Conservation (phyloP, 2,797 vertebrate genomes). For the Sebastes itinus region DNA sequence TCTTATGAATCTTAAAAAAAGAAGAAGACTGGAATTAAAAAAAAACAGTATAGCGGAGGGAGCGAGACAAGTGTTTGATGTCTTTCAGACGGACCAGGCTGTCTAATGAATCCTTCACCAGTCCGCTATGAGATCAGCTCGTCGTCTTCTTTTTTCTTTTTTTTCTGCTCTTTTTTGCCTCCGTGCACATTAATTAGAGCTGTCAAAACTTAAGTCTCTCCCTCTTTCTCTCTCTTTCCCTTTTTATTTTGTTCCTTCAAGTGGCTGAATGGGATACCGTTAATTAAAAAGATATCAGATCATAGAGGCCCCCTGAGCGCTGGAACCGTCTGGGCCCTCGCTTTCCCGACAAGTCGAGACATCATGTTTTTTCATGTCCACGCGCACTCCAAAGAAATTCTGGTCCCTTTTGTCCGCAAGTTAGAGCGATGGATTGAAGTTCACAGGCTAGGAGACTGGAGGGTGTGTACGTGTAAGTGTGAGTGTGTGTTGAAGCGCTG, state of each 20-base stretch:
- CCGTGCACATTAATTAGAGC: slow-evolving; percentile 85
- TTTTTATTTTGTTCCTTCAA: slow-evolving; percentile 83
- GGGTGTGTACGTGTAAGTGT: slow-evolving; percentile 16
- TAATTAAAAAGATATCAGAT: slow-evolving; percentile 90
- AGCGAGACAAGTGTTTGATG: slow-evolving; percentile 78
- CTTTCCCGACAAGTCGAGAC: slow-evolving; percentile 67
- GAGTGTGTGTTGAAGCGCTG: slow-evolving; percentile 29
- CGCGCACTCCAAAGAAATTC: slow-evolving; percentile 61
- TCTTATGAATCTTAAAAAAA: slow-evolving; percentile 31
- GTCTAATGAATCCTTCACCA: slow-evolving; percentile 83
- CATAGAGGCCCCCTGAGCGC: slow-evolving; percentile 81
- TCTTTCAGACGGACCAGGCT: slow-evolving; percentile 74
- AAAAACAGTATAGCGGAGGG: slow-evolving; percentile 49
- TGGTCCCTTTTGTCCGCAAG: slow-evolving; percentile 81
- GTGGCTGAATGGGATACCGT: slow-evolving; percentile 85
- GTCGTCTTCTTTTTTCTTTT: slow-evolving; percentile 43
- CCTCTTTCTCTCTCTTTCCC: slow-evolving; percentile 64
- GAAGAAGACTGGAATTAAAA: slow-evolving; percentile 39
- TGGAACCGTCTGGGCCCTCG: slow-evolving; percentile 63
- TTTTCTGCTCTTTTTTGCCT: slow-evolving; percentile 48
- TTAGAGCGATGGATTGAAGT: slow-evolving; percentile 79
- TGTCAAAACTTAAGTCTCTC: slow-evolving; percentile 84
- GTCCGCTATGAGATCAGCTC: slow-evolving; percentile 68
- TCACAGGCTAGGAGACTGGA: slow-evolving; percentile 60
- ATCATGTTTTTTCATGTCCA: slow-evolving; percentile 47